Conservation (phyloP, 2,797 vertebrate genomes). For the Neosilurus hyrtlii region DNA sequence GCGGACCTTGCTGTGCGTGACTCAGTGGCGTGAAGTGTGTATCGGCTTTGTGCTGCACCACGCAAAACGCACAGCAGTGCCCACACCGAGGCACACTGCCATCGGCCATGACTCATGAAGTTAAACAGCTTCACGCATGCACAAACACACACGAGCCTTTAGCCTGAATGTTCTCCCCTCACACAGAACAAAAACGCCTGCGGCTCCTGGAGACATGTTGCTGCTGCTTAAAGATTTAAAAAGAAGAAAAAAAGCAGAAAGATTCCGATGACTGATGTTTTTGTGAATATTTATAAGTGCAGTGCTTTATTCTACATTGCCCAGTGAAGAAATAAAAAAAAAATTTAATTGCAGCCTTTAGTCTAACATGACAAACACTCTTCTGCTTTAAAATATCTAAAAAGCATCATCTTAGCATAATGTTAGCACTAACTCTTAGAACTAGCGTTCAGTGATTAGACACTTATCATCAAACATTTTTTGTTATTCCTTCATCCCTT, state of each 20-base stretch:
- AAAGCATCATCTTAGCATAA: neutral
- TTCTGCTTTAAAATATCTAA: neutral
- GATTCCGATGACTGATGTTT: neutral
- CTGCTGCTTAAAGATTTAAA: slow-evolving; percentile 1
- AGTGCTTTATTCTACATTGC: neutral
- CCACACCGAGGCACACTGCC: slow-evolving; percentile 5
- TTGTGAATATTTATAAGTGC: neutral
- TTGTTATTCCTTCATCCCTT: neutral
- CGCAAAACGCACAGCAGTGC: neutral
- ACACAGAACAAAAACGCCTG: neutral
- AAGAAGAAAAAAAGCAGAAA: neutral
- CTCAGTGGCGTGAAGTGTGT: neutral
- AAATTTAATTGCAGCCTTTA: slow-evolving; percentile 13
- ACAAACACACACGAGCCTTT: neutral
- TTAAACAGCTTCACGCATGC: neutral
- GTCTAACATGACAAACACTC: slow-evolving; percentile 1
- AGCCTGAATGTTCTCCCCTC: neutral
- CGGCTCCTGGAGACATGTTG: neutral
- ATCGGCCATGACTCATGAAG: slow-evolving; percentile 11
- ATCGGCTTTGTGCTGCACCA: neutral
- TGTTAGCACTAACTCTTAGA: neutral
- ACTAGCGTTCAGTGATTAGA: neutral
- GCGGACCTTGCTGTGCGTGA: neutral
- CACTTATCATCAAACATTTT: neutral
- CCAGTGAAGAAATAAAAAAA: neutral